phyloP scores from a whole-genome alignment of 2,797 vertebrate genomes.

The Chrosomus eos region DNA sequence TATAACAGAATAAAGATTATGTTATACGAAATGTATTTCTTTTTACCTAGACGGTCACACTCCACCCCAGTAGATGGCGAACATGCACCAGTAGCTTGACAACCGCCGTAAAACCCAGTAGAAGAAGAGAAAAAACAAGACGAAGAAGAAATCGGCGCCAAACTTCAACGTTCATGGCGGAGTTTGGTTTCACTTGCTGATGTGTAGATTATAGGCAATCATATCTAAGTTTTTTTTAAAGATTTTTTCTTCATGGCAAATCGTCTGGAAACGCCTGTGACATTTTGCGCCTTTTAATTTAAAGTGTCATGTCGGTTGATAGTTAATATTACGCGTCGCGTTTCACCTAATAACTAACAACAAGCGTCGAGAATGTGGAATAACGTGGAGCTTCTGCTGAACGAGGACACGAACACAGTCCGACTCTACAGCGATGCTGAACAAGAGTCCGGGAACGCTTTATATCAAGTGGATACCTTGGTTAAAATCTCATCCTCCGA shows the following conservation, averaged over 20 bases:
- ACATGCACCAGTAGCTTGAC: not conserved
- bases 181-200: not conserved
- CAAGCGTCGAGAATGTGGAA: slow-evolving; percentile 83
- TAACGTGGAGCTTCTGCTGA: slow-evolving; percentile 87
- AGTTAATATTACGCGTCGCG: not conserved
- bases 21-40: not conserved
- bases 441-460: slow-evolving; percentile 81
- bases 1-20: not conserved
- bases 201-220: not conserved
- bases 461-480: slow-evolving; percentile 90
- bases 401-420: slow-evolving; percentile 85
- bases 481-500: slow-evolving; percentile 84
- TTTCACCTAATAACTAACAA: not conserved
- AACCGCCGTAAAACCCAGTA: not conserved
- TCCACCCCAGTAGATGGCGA: not conserved
- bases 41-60: not conserved
- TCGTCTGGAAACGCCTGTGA: not conserved
- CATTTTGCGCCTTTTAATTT: not conserved
- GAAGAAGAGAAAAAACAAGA: not conserved
- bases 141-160: slow-evolving; percentile 22
- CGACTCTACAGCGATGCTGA: slow-evolving; percentile 76
- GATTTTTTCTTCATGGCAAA: no score
- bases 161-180: not conserved
- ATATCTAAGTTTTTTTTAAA: not conserved
- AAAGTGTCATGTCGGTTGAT: not conserved